Evolutionary conservation across 2,113 vertebrate genomes (phyloP).

Genomic region (Platysteira castanea): DNA sequence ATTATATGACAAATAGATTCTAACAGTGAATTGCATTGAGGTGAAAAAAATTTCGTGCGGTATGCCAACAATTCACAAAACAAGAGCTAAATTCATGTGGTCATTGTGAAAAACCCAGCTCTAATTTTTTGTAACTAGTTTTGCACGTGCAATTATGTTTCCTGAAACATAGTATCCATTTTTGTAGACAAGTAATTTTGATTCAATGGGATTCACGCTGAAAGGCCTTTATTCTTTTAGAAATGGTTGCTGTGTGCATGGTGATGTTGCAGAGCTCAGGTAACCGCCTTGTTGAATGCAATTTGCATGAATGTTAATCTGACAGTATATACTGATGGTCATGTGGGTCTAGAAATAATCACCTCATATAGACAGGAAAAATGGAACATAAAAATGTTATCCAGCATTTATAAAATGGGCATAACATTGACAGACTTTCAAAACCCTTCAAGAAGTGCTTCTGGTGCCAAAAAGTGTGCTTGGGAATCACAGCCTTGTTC

Average conservation of each 20-base stretch:
- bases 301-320: background rate
- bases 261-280: background rate
- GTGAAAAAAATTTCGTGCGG: background rate
- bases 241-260: background rate
- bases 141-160: background rate
- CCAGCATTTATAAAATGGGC: background rate
- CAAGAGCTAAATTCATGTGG: background rate
- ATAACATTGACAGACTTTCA: background rate
- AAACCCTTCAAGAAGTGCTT: background rate
- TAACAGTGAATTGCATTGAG: background rate
- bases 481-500: background rate
- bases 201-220: background rate
- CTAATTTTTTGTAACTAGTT: background rate
- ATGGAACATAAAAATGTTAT: background rate
- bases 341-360: background rate
- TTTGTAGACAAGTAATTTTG: background rate
- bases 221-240: background rate
- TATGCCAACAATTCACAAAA: background rate
- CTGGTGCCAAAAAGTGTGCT: background rate
- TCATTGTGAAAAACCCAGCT: background rate
- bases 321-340: background rate
- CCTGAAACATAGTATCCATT: background rate
- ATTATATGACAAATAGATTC: background rate
- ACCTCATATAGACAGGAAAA: background rate
- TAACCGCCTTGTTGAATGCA: background rate